phyloP scores from a whole-genome alignment of 2,888 invertebrate species.

The Melanargia galathea region DNA sequence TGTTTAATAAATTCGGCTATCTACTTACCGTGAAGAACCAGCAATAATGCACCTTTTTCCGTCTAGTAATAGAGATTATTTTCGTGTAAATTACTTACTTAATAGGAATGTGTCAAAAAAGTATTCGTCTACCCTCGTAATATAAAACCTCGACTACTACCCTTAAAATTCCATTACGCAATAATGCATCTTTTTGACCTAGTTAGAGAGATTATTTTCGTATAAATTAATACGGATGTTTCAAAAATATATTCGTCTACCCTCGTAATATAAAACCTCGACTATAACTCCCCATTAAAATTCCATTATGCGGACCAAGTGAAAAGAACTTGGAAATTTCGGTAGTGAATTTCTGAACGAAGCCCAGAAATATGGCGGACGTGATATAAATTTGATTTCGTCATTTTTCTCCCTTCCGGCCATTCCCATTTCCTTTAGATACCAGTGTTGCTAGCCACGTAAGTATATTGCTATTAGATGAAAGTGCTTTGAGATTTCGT shows the following conservation, averaged over 20 bases:
- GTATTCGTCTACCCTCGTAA: no score
- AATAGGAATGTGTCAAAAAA: no score
- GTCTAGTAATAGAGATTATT: no score
- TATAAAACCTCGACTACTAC: no score
- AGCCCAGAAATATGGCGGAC: constrained; percentile 10
- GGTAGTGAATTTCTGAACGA: constrained; percentile 11
- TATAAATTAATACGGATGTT: not conserved
- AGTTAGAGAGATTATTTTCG: not conserved
- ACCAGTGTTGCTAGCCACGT: not conserved
- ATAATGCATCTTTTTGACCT: no score
- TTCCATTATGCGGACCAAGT: constrained; percentile 31
- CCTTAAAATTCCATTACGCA: no score
- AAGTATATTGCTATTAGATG: not conserved
- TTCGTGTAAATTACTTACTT: no score
- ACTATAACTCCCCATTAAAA: constrained; percentile 31
- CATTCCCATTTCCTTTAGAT: not conserved
- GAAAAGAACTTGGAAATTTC: constrained; percentile 30
- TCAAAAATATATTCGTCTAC: not conserved
- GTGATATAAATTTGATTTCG: constrained; percentile 20
- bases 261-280: not conserved
- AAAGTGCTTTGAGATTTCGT: not conserved
- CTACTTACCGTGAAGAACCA: no score
- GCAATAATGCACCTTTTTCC: no score
- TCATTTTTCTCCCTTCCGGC: constrained; percentile 4
- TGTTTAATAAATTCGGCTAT: no score